Percentiles rank a stretch among this genome's conserved stretches.
Evolutionary conservation across 2,888 invertebrate species (phyloP).

Genomic region (Aporophyla nigra): DNA sequence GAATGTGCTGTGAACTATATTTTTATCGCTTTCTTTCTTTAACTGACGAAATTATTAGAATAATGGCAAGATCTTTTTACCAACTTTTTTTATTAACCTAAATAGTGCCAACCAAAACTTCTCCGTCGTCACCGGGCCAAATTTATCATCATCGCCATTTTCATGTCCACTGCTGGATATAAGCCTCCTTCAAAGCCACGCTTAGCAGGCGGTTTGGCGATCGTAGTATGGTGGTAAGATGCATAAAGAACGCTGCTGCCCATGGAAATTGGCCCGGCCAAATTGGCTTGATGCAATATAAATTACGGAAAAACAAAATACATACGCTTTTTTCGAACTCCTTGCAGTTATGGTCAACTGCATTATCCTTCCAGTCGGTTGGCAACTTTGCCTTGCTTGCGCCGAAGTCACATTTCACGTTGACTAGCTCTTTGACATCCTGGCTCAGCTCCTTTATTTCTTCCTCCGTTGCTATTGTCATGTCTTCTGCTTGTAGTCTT

Average conservation of each 20-base stretch:
- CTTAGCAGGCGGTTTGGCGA: too few relatives aligned
- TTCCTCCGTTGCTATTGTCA: slow-evolving; percentile 47
- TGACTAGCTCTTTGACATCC: slow-evolving; percentile 50
- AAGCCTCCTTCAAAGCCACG: too few relatives aligned
- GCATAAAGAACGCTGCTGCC: too few relatives aligned
- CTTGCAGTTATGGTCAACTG: slow-evolving; percentile 63
- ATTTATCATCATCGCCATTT: too few relatives aligned
- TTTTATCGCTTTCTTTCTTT: not conserved
- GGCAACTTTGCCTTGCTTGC: slow-evolving; percentile 40
- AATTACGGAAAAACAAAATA: not conserved
- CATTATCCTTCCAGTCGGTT: slow-evolving; percentile 63
- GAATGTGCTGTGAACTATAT: not conserved
- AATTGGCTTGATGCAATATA: too few relatives aligned
- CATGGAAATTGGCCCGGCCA: too few relatives aligned
- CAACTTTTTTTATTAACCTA: not conserved
- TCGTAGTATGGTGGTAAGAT: too few relatives aligned
- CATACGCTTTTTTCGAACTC: slow-evolving; percentile 62
- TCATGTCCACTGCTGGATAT: too few relatives aligned
- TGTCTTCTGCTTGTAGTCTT: slow-evolving; percentile 23
- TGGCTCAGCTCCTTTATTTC: slow-evolving; percentile 52
- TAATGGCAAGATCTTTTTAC: too few relatives aligned
- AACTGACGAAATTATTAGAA: not conserved
- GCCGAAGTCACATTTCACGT: slow-evolving; percentile 62
- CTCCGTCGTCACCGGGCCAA: too few relatives aligned
- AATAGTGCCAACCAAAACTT: not conserved